phyloP scores from a whole-genome alignment of 2,888 invertebrate species.

The Patella caerulea region DNA sequence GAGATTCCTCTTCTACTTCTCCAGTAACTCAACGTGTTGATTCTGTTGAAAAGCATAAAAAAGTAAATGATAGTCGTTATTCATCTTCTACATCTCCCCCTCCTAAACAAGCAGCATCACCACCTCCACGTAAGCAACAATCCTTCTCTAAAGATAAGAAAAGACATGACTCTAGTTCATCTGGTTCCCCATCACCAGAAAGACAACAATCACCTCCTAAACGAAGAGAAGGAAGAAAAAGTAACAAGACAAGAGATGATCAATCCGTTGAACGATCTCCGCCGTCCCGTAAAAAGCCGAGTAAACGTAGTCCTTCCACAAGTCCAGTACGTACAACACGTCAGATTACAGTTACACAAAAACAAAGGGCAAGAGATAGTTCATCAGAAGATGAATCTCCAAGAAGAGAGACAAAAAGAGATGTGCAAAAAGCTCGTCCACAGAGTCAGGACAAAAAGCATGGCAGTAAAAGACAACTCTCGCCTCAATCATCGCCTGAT shows the following conservation, averaged over 20 bases:
- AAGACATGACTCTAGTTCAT: constrained; percentile 21
- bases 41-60: constrained; percentile 16
- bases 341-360: constrained; percentile 15
- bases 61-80: constrained; percentile 6
- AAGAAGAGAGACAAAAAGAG: constrained; percentile 13
- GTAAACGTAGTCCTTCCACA: constrained; percentile 13
- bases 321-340: constrained; percentile 14
- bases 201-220: constrained; percentile 28
- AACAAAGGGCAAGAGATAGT: constrained; percentile 12
- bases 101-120: constrained; percentile 8
- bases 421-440: constrained; percentile 12
- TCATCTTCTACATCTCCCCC: constrained; percentile 14
- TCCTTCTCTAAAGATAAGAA: neutral
- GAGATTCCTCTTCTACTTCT: constrained; percentile 22
- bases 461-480: neutral
- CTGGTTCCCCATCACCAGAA: constrained; percentile 32
- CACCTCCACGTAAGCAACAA: constrained; percentile 17
- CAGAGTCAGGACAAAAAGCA: constrained; percentile 6
- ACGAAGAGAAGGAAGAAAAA: constrained; percentile 8
- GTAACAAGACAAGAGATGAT: neutral
- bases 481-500: neutral
- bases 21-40: constrained; percentile 16
- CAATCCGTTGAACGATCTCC: constrained; percentile 15
- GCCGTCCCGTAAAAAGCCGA: neutral
- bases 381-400: constrained; percentile 22